A percentile compares a stretch with the other conserved stretches of the same genome.
Evolutionary conservation across 2,888 invertebrate species (phyloP).

Genomic region (Smittia aterrima): DNA sequence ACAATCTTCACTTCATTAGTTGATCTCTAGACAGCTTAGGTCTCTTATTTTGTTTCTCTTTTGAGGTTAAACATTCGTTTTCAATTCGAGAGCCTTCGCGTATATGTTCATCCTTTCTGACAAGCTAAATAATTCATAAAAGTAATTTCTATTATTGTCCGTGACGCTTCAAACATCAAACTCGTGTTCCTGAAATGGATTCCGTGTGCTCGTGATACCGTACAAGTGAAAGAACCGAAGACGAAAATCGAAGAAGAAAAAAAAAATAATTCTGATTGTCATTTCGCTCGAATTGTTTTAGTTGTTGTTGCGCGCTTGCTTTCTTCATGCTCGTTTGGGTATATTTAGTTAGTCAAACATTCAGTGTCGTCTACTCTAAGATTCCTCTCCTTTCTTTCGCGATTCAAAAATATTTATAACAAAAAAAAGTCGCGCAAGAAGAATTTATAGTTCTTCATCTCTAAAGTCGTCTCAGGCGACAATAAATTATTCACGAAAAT

Average conservation of each 20-base stretch:
- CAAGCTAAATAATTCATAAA: constrained; percentile 36
- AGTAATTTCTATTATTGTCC: constrained; percentile 31
- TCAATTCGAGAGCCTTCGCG: not conserved
- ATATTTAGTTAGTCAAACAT: not conserved
- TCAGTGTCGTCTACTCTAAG: too few species aligned
- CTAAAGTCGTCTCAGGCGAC: not conserved
- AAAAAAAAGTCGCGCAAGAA: not conserved
- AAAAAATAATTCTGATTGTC: constrained; percentile 3
- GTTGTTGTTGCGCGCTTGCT: not conserved
- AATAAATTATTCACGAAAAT: constrained; percentile 32
- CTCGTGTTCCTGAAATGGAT: not conserved
- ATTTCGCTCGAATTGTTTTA: not conserved
- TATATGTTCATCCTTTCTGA: constrained; percentile 30
- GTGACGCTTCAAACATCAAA: not conserved
- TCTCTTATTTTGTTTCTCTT: not conserved
- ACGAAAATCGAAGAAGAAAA: constrained; percentile 15
- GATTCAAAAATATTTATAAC: constrained; percentile 1
- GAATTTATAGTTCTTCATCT: constrained; percentile 30
- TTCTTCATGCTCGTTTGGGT: not conserved
- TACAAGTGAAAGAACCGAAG: constrained; percentile 37
- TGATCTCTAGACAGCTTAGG: not conserved
- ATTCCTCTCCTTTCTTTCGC: constrained; percentile 1
- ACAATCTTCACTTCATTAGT: constrained; percentile 35
- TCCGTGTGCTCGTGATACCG: constrained; percentile 21
- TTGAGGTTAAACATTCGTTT: constrained; percentile 32